Base-by-base conservation (phyloP, 2,888 invertebrate genomes). In the Helobdella robusta region DNA sequence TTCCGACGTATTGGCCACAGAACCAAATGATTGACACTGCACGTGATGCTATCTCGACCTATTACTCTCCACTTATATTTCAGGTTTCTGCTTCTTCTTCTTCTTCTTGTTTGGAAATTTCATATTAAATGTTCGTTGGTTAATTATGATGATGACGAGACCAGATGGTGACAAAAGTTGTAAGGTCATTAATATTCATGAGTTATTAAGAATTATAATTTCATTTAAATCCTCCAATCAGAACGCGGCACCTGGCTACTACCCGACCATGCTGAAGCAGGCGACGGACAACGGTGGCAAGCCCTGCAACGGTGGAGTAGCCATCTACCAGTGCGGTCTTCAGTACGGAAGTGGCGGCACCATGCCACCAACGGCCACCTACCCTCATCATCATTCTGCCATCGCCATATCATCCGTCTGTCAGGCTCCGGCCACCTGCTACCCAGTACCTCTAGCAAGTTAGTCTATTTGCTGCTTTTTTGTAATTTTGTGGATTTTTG, bases 321-420 rank as follows among this genome's bases (percentile, higher is more conserved):
- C 48, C 48, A 48, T 48, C 48, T 48, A 48, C 48, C 48, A 20
- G 1, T 48, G 48, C 15, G 48, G 48, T 48, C 48, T 48, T 25
- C 48, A 48, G 48, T 48, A 48, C 15, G 25, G 23, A 20, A 48
- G 25, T 18, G 48, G 48, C 48, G 48, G 48, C 48, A 48, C 23
- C 48, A 20, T 48, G 48, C 48, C 48, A 48, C 3, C 48, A 20
- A 48, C 23, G 6, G n/a, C n/a, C n/a, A n/a, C n/a, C n/a, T n/a
- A n/a, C n/a, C 48, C 48, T 25, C 25, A 48, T 25, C 48, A 48
- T 15, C 48, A 20, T 25, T 20, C 48, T 6, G 25, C 48, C 48
- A 48, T 48, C 48, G 48, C 48, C 48, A 48, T 48, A 23, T 48
- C 48, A 25, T 48, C 48, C 25, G 48, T 48, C 23, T 48, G 48